Evolutionary conservation across 2,888 invertebrate genomes (phyloP).

Genomic region (Zootermopsis nevadensis): DNA sequence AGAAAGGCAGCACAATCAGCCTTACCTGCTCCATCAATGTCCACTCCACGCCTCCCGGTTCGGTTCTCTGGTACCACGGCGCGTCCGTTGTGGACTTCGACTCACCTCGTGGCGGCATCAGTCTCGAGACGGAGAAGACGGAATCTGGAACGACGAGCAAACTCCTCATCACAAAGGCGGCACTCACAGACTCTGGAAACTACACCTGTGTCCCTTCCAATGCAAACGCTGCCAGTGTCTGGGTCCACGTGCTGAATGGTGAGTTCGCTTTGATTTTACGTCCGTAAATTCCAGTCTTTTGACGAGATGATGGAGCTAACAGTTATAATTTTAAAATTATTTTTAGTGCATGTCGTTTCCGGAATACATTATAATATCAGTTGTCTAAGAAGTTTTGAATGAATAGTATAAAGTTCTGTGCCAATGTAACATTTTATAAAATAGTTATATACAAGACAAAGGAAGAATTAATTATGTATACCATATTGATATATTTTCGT

Average conservation of each 20-base stretch:
- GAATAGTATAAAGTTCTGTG: too few species aligned
- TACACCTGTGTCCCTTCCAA: slow-evolving; percentile 90
- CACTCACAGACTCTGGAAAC: slow-evolving; percentile 84
- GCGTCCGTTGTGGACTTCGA: slow-evolving; percentile 84
- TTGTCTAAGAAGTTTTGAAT: too few species aligned
- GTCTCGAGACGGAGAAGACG: slow-evolving; percentile 87
- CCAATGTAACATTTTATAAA: too few species aligned
- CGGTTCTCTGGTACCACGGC: slow-evolving; percentile 89
- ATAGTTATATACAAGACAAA: too few species aligned
- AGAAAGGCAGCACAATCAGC: slow-evolving; percentile 91
- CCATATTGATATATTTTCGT: too few species aligned
- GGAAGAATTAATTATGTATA: too few species aligned
- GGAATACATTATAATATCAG: too few species aligned
- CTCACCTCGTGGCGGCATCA: slow-evolving; percentile 85
- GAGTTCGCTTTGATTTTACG: slow-evolving; percentile 58
- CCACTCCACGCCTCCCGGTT: slow-evolving; percentile 81
- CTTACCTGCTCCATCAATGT: slow-evolving; percentile 89
- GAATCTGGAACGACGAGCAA: slow-evolving; percentile 84
- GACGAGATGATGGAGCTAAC: too few species aligned
- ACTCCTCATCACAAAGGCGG: slow-evolving; percentile 85
- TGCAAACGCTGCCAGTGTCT: slow-evolving; percentile 83
- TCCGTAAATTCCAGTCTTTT: background rate
- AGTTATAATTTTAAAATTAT: too few species aligned
- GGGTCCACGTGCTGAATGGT: slow-evolving; percentile 89
- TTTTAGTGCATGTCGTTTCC: too few species aligned